Evolutionary conservation across 2,113 vertebrate genomes (phyloP).

Genomic region (Sterna hirundo): DNA sequence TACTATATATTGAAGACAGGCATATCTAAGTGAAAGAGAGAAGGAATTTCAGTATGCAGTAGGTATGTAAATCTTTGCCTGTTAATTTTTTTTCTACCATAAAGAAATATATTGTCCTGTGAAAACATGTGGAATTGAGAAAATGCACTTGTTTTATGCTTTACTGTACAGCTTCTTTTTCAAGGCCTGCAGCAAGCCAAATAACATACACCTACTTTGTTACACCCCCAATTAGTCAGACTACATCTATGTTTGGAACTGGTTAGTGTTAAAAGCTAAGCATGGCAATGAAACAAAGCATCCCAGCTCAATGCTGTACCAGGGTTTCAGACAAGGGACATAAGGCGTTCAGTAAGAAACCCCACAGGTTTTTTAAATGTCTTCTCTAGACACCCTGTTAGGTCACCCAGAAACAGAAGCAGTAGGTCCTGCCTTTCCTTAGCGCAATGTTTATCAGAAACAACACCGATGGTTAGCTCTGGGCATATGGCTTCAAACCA

Average conservation of each 20-base stretch:
- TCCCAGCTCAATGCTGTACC: neutral
- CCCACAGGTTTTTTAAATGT: neutral
- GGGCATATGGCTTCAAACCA: neutral
- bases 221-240: neutral
- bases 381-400: neutral
- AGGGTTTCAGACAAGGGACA: neutral
- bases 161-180: neutral
- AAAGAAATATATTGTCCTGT: neutral
- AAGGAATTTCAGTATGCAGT: neutral
- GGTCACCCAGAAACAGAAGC: neutral
- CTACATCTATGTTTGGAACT: neutral
- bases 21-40: neutral
- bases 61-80: neutral
- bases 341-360: neutral
- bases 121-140: neutral
- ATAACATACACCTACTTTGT: neutral
- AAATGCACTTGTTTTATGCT: neutral
- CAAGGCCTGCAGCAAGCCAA: neutral
- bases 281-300: neutral
- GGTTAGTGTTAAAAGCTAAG: neutral
- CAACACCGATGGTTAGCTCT: neutral
- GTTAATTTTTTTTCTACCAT: neutral
- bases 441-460: neutral
- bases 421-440: neutral
- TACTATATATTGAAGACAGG: neutral